Base-by-base conservation (phyloP, 2,113 vertebrate species). In the Cichladusa arquata region DNA sequence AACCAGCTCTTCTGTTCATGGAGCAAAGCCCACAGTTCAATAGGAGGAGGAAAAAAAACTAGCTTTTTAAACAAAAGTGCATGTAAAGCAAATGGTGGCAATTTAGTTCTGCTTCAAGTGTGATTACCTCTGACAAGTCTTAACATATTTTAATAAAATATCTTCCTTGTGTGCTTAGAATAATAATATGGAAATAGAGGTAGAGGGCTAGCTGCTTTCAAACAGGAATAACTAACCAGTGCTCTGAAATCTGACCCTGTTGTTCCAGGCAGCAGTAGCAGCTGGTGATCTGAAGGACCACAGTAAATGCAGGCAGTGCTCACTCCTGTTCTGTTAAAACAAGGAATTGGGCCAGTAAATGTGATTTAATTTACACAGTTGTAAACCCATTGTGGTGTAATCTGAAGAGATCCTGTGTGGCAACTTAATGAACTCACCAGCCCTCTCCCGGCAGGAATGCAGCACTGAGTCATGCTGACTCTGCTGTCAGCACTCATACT, bases 311-410 rank as follows among this genome's bases (percentile, higher is more conserved):
- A 81, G 73, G 40, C 69, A 60, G 3, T 34, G 23, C 29, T 92
- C 62, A 7, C 29, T 72, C 42, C 38, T 65, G 57, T 82, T 19
- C 66, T 76, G 28, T 65, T 45, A 80, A 64, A 34, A 56, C 61
- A 64, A 93, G 61, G 79, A 89, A 76, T 94, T 91, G 81, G 74
- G 45, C 66, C 58, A 67, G 74, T 85, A 80, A 82, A 90, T 60
- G 74, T 94, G 74, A 85, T 90, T 90, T 93, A 90, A 76, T 58
- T 51, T 81, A 16, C 45, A 40, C 12, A 81, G 83, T 22, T 88
- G 61, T 87, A 93, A 94, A 94, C 51, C 19, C 14, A 73, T 57
- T n/a, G 36, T 67, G 19, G 24, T 81, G n/a, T 81, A 71, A 60
- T 69, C 45, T 87, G 76, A 48, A 60, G 84, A 81, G 31, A 44